Evolutionary conservation across 2,113 vertebrate genomes (phyloP).

Genomic region (Hippoglossus stenolepis): DNA sequence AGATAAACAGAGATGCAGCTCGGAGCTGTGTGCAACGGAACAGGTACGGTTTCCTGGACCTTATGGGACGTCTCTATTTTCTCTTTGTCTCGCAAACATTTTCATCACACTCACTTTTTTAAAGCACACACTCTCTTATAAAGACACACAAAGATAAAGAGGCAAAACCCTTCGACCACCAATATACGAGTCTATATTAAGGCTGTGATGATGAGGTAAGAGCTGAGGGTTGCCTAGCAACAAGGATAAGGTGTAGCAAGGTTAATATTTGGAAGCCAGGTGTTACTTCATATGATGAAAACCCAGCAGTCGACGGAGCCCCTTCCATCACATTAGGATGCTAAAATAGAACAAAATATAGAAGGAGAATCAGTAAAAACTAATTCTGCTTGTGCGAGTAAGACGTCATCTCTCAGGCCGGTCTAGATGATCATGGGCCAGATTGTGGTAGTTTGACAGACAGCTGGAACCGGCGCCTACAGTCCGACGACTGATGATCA

Average conservation of each 20-base stretch:
- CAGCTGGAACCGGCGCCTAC: background rate
- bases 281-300: constrained; percentile 72
- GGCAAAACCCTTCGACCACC: constrained; percentile 52
- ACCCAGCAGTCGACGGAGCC: constrained; percentile 20
- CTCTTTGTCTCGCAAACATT: background rate
- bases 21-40: constrained; percentile 36
- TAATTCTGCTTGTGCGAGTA: background rate
- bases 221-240: constrained; percentile 82
- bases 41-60: constrained; percentile 30
- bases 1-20: constrained; percentile 50
- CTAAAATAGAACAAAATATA: constrained; percentile 28
- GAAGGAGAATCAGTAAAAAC: background rate
- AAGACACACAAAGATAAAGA: background rate
- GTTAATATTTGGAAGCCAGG: constrained; percentile 80
- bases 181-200: constrained; percentile 67
- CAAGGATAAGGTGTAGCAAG: constrained; percentile 79
- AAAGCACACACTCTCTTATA: constrained; percentile 7
- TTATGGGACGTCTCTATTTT: constrained; percentile 42
- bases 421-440: constrained; percentile 33
- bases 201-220: constrained; percentile 66
- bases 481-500: constrained; percentile 14
- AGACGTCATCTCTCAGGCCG: background rate
- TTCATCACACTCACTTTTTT: background rate
- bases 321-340: constrained; percentile 28
- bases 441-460: constrained; percentile 30